These are phyloP conservation scores for Tetrax tetrax DNA, from an alignment of 2,113 vertebrate genomes.

Conservation along the genomic window DNA sequence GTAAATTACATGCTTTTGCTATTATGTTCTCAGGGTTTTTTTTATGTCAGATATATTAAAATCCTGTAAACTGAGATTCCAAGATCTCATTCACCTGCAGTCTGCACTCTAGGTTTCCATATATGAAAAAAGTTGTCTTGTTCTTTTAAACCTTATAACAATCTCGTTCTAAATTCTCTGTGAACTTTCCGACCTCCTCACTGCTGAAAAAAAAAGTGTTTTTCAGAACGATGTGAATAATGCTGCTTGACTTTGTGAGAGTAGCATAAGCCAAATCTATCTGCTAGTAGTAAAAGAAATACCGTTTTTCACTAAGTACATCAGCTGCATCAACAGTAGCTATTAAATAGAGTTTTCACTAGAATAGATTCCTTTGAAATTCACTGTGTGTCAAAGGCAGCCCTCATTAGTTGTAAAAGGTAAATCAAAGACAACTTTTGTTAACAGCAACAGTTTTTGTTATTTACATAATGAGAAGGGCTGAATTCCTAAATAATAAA, in stretches of 20 bases:
- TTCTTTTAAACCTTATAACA: conserved; percentile 25
- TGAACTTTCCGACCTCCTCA: neutral
- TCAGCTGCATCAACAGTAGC: neutral
- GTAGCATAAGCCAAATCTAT: neutral
- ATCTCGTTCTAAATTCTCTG: neutral
- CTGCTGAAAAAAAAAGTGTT: neutral
- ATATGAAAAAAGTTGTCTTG: neutral
- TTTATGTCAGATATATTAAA: neutral
- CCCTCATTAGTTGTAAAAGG: neutral
- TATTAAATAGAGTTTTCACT: neutral
- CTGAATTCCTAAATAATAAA: neutral
- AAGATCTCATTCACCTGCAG: conserved; percentile 47
- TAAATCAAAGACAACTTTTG: neutral
- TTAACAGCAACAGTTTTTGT: neutral
- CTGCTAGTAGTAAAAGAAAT: neutral
- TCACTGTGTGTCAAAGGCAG: neutral
- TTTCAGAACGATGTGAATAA: neutral
- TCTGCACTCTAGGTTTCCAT: conserved; percentile 10
- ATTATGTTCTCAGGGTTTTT: neutral
- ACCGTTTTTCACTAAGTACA: neutral
- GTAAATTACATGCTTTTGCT: conserved; percentile 23
- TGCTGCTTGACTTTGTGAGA: neutral
- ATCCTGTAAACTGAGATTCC: conserved; percentile 17
- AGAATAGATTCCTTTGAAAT: neutral
- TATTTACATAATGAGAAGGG: neutral